Base-by-base conservation (phyloP, 37 sponge, comb jelly and placozoan genomes). In the Theonella swinhoei region DNA sequence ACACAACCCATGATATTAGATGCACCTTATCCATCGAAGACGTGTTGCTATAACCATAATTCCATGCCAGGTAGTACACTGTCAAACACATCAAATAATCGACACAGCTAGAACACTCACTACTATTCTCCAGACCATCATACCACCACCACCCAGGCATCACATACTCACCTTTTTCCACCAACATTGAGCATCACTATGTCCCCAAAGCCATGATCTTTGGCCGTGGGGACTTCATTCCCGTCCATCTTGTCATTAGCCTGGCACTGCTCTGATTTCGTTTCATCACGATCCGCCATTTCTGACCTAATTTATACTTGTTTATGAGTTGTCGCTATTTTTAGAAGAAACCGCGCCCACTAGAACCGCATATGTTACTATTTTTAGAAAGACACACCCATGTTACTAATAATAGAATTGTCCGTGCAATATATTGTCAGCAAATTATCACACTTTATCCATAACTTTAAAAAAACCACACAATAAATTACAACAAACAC, bases 101-200 rank as follows among this genome's bases (percentile, higher is more conserved):
- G 75, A 32, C 29, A 9, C 32, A 66, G 20, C 22, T 19, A 72
- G 17, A 61, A 61, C n/a, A n/a, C n/a, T n/a, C n/a, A n/a, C n/a
- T n/a, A n/a, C n/a, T n/a, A n/a, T n/a, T n/a, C n/a, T n/a, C n/a
- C n/a, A n/a, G n/a, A n/a, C n/a, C n/a, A n/a, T n/a, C n/a, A n/a
- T n/a, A n/a, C n/a, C n/a, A n/a, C n/a, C n/a, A n/a, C n/a, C n/a
- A n/a, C n/a, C n/a, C n/a, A n/a, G n/a, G n/a, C n/a, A n/a, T n/a
- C n/a, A n/a, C n/a, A n/a, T n/a, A 4, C 69, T 79, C 29, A 91
- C 90, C 85, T 85, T 70, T 75, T 83, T 11, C 98, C 98, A 3
- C 98, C 98, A 1, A 98, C 98, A 70, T 98, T 98, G 42, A 98
- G 82, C 72, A 81, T 87, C 2, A 98, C 74, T 9, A 98, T 93